phyloP scores from a whole-genome alignment of 1,140 invertebrate species.

The Paraescarpia echinospica region DNA sequence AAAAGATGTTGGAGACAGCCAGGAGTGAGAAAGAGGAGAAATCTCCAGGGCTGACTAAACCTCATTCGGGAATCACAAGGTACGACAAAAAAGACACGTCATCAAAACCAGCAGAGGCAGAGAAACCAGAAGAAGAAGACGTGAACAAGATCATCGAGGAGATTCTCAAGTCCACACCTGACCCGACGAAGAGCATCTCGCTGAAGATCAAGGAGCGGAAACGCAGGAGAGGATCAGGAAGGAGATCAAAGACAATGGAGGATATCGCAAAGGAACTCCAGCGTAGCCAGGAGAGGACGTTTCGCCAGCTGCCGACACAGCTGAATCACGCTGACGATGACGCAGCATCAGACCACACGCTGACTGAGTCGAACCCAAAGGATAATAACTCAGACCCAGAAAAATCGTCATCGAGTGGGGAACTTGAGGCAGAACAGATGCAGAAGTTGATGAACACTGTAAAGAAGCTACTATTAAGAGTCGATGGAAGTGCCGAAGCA shows the following conservation, averaged over 20 bases:
- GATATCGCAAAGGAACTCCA: not conserved
- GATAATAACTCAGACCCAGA: not conserved
- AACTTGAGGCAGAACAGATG: constrained; percentile 10
- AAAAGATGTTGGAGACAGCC: constrained; percentile 6
- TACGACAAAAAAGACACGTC: not conserved
- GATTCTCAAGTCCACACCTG: constrained; percentile 46
- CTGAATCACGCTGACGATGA: not conserved
- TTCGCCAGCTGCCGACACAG: not conserved
- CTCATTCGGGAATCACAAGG: constrained; percentile 27
- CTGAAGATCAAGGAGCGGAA: not conserved
- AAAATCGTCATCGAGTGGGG: not conserved
- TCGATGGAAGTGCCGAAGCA: not conserved
- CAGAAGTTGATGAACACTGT: constrained; percentile 13
- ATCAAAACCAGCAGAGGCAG: constrained; percentile 14
- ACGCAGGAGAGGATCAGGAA: constrained; percentile 11
- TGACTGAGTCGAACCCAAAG: not conserved
- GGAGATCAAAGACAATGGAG: constrained; percentile 16
- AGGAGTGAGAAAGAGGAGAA: constrained; percentile 17
- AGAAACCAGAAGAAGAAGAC: constrained; percentile 36
- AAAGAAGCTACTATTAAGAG: not conserved
- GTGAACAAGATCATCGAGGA: constrained; percentile 52
- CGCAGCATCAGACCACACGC: not conserved
- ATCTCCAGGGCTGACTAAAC: constrained; percentile 9
- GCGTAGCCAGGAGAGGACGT: not conserved
- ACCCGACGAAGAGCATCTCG: constrained; percentile 1